A percentile compares a stretch with the other conserved stretches of the same genome.
phyloP scores from a whole-genome alignment of 2,888 invertebrate genomes.

The Thalpophila matura region DNA sequence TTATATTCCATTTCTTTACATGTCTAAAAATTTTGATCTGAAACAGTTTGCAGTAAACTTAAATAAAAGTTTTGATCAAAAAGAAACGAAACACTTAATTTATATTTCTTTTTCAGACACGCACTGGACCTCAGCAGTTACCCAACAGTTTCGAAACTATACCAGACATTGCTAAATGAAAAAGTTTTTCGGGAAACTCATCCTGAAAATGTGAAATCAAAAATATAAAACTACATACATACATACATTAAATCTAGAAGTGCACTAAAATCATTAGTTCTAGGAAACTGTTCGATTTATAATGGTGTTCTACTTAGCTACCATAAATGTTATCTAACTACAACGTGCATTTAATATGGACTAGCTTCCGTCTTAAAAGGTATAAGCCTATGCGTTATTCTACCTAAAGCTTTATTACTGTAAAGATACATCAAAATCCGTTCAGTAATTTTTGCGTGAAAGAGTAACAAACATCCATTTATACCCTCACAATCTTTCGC shows the following conservation, averaged over 20 bases:
- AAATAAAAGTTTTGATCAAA: constrained; percentile 27
- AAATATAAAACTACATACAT: constrained; percentile 20
- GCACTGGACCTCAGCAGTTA: constrained; percentile 75
- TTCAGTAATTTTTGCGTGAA: no score
- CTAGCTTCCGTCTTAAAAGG: no score
- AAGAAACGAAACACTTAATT: neutral
- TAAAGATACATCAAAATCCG: no score
- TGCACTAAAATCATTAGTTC: neutral
- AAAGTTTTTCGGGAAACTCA: constrained; percentile 79
- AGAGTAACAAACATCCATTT: no score
- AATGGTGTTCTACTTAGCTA: neutral
- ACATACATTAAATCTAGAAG: neutral
- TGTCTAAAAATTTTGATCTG: constrained; percentile 23
- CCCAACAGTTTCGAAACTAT: constrained; percentile 77
- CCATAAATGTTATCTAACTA: neutral
- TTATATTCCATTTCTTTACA: constrained; percentile 40
- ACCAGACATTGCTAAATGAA: constrained; percentile 77
- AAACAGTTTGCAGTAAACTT: constrained; percentile 8
- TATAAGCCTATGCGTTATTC: no score
- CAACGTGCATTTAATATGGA: neutral
- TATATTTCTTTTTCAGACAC: constrained; percentile 74
- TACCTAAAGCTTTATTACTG: no score
- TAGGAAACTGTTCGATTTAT: neutral
- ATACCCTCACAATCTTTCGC: no score
- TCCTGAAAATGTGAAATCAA: constrained; percentile 70